Evolutionary conservation across 1,140 invertebrate genomes (phyloP), one percentile per base, ranked within the genome.

Genomic region (Sogatella furcifera): DNA sequence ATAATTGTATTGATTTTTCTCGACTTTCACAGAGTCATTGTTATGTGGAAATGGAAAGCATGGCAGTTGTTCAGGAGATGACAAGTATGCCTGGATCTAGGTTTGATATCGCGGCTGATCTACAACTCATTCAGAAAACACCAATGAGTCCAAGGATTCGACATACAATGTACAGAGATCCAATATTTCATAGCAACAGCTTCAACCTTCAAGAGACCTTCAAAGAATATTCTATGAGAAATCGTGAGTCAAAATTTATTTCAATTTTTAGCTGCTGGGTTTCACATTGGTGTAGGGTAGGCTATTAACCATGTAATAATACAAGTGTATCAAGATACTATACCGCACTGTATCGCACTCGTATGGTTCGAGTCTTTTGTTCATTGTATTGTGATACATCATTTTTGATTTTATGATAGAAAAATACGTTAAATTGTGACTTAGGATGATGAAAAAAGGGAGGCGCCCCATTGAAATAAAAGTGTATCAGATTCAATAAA

Each of bases 21-120:
- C 10, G 14, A 19, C 2, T 15, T 8, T 38, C 63, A 60, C 58
- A 83, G 81, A 69, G 70, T 60, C 68, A 71, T 38, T 82, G 80
- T 67, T 72, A 72, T 14, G 65, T 83, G 42, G 74, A 79, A 66
- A 83, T 84, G 80, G 76, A 83, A 70, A 74, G 75, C 52, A 72
- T 83, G 61, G 77, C 75, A n/a, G 73, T 80, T 42, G 68, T 81
- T 17, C 74, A 78, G 57, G 70, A 81, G 68, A 71, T 74, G 55
- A 77, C 79, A 66, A 59, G 68, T 55, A 67, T 73, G 41, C 65
- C 75, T 21, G 74, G 77, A 5, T 77, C 76, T 34, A 69, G 73
- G 34, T 71, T 81, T 24, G 72, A 76, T 61, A 69, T 81, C 42
- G 72, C 76, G 66, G 82, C 77, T 17, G 81, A 84, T 69, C 64